Base-by-base conservation (phyloP, 2,888 invertebrate genomes). In the Amphipoea oculea region DNA sequence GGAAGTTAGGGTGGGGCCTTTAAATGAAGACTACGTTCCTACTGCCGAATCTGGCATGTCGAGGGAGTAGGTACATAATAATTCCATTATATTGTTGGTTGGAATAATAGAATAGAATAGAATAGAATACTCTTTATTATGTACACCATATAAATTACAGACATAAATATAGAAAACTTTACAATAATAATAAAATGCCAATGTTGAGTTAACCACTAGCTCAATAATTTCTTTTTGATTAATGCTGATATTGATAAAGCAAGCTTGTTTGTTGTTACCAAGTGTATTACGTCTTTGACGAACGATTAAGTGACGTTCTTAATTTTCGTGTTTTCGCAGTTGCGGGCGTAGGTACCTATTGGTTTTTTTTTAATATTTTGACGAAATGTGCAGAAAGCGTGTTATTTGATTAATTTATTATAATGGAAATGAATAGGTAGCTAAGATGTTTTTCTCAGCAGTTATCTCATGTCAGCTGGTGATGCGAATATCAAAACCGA, bases 191-290 rank as follows among this genome's bases (percentile, higher is more conserved):
- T n/a, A n/a, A n/a, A n/a, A n/a, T 83, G 93, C 93, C 93, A 92
- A 90, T 81, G 81, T 78, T 83, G 82, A 89, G 90, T 90, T 88
- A 91, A 86, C 89, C 89, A 89, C 88, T 84, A 89, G 89, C 89
- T 89, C 88, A 87, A 87, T 89, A 86, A 91, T 90, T 91, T 91
- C 76, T 86, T 85, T 89, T 89, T 80, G 85, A 89, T 86, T 86
- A 83, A 73, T 84, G 77, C 71, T 48, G 48, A 67, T 83, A 51
- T 67, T 68, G 62, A 75, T 82, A 86, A 48, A 48, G 57, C 62
- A 57, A 63, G 29, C 36, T 70, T 73, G 54, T 54, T 74, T 79
- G 76, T 76, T 63, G 78, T 79, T 79, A 73, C 42, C 23, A 57
- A 51, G 14, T 40, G 23, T 40, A 29, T 73, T 69, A 66, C 70